Evolutionary conservation across 1,140 invertebrate genomes (phyloP).

Genomic region (Leptinotarsa lineolata): DNA sequence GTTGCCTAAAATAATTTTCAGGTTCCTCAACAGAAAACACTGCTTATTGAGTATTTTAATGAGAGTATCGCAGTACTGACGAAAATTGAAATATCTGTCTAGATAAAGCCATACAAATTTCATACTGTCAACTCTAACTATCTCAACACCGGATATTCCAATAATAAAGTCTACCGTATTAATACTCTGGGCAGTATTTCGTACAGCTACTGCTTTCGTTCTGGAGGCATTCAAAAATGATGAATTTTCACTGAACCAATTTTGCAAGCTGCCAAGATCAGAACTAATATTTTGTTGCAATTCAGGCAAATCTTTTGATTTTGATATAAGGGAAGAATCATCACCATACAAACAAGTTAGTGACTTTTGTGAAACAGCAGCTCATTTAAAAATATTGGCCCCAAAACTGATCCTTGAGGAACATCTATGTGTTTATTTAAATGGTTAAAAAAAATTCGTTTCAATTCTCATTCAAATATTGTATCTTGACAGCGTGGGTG

Average conservation of each 20-base stretch:
- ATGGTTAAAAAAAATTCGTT: conserved; percentile 12
- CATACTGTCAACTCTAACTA: neutral
- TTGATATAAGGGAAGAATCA: conserved; percentile 6
- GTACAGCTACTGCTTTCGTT: conserved; percentile 10
- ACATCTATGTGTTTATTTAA: conserved; percentile 8
- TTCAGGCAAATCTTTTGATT: conserved; percentile 14
- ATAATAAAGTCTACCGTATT: conserved; percentile 12
- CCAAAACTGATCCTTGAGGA: conserved; percentile 17
- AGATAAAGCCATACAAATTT: neutral
- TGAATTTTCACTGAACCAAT: conserved; percentile 13
- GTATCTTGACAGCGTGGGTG: conserved; percentile 15
- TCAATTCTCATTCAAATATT: conserved; percentile 6
- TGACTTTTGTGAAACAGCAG: conserved; percentile 3
- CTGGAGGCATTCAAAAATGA: conserved; percentile 17
- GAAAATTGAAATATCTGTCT: conserved; percentile 1
- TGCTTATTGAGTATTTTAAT: conserved; percentile 11
- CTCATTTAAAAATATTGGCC: conserved; percentile 5
- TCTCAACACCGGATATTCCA: conserved; percentile 15
- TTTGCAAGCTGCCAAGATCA: conserved; percentile 13
- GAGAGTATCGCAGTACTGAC: conserved; percentile 13
- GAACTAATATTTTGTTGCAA: conserved; percentile 10
- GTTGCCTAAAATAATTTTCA: conserved; percentile 6
- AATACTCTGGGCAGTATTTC: conserved; percentile 17
- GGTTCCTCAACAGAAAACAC: conserved; percentile 12
- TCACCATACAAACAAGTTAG: conserved; percentile 2